These are phyloP conservation scores for Leucoptera coffeella DNA, from an alignment of 2,888 invertebrate species.

Conservation along the genomic window DNA sequence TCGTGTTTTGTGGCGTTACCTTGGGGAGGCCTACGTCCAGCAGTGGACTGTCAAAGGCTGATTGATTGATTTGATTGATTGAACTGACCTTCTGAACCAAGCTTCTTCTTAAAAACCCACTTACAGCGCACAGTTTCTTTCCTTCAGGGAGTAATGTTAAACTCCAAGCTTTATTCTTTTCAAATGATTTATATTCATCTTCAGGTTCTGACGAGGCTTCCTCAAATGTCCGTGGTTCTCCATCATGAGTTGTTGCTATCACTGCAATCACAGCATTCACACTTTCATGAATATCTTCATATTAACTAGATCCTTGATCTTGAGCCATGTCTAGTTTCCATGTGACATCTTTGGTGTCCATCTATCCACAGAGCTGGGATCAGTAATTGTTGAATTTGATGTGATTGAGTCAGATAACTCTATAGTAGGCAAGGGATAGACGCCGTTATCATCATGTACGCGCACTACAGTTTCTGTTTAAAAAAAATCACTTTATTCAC, in stretches of 20 bases:
- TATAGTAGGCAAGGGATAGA: not conserved
- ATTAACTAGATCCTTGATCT: slow-evolving; percentile 1
- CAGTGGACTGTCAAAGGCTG: no score
- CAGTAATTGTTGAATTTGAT: not conserved
- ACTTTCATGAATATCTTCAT: not conserved
- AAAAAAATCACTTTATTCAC: no score
- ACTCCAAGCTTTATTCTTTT: slow-evolving; percentile 1
- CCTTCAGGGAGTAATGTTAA: not conserved
- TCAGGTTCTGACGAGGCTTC: slow-evolving; percentile 2
- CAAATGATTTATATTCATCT: slow-evolving; percentile 3
- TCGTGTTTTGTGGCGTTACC: no score
- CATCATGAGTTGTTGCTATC: not conserved
- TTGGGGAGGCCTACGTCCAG: no score
- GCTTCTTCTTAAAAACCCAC: slow-evolving; percentile 4
- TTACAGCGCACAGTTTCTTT: slow-evolving; percentile 3
- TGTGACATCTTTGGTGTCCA: slow-evolving; percentile 1
- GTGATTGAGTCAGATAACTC: not conserved
- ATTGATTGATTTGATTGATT: no score
- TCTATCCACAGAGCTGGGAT: not conserved
- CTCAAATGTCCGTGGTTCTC: slow-evolving; percentile 2
- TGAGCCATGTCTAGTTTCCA: slow-evolving; percentile 3
- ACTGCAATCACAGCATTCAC: not conserved
- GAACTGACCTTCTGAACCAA: slow-evolving; percentile 2
- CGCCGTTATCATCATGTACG: no score
- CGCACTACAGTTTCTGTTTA: not conserved